Percentiles rank a stretch among this genome's conserved stretches.
These are phyloP conservation scores for Acheta domesticus DNA, from an alignment of 2,888 invertebrate genomes.

Conservation along the genomic window DNA sequence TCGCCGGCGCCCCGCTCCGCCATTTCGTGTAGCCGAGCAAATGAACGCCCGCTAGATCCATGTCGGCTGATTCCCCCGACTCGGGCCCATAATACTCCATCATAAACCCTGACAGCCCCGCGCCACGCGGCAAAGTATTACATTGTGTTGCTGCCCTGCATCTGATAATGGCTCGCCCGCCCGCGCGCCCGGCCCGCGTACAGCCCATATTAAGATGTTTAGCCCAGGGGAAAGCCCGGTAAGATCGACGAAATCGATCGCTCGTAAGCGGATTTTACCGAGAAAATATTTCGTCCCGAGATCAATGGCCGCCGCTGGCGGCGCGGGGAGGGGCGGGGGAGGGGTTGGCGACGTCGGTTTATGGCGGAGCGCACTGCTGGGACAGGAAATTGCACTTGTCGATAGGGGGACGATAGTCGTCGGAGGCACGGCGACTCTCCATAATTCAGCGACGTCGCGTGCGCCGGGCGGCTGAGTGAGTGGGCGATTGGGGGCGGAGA, in stretches of 20 bases:
- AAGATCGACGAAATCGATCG: slow-evolving; percentile 5
- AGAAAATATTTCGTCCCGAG: not conserved
- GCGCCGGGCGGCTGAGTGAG: not conserved
- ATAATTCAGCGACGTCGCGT: slow-evolving; percentile 10
- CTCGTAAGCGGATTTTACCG: not conserved
- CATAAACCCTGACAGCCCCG: slow-evolving; percentile 18
- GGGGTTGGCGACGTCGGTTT: slow-evolving; percentile 1
- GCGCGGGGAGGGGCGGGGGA: not conserved
- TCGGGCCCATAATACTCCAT: not conserved
- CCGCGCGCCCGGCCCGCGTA: not conserved
- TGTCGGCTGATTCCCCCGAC: not conserved
- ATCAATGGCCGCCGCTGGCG: not conserved
- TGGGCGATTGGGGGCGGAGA: not conserved
- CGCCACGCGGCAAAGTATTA: not conserved
- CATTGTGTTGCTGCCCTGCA: slow-evolving; percentile 5
- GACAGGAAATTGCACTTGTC: slow-evolving; percentile 7
- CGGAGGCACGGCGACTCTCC: not conserved
- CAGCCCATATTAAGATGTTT: not conserved
- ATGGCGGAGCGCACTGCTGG: not conserved
- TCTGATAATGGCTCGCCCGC: not conserved
- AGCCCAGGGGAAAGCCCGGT: not conserved
- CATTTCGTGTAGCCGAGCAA: slow-evolving; percentile 10
- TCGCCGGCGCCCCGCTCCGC: not conserved
- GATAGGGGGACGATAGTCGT: slow-evolving; percentile 18
- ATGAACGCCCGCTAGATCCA: not conserved